A percentile compares a stretch with the other conserved stretches of the same genome.
phyloP scores from a whole-genome alignment of 2,888 invertebrate genomes.

The Torymus aiolomorphi region DNA sequence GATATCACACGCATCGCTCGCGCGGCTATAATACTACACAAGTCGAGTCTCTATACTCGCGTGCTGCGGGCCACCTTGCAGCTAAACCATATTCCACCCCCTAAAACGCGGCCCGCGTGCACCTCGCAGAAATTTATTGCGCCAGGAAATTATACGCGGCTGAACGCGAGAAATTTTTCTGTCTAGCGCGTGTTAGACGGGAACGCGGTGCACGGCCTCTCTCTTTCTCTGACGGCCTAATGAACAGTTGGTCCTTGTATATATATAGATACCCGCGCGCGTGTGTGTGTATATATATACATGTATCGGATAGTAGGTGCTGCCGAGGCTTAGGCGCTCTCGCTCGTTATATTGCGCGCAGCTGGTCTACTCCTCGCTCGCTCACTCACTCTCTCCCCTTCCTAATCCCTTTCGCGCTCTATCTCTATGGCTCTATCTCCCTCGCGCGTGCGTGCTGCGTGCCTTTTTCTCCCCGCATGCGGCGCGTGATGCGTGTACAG shows the following conservation, averaged over 20 bases:
- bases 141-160: slow-evolving; percentile 46
- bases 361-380: slow-evolving; percentile 59
- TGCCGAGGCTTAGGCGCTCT: slow-evolving; percentile 31
- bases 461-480: too few relatives aligned
- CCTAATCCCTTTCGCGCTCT: slow-evolving; percentile 28
- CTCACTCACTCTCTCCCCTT: slow-evolving; percentile 37
- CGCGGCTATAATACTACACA: too few relatives aligned
- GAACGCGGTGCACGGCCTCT: slow-evolving; percentile 16
- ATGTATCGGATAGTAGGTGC: not conserved
- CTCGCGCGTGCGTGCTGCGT: not conserved
- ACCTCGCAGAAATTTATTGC: slow-evolving; percentile 43
- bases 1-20: not conserved
- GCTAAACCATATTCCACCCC: too few relatives aligned
- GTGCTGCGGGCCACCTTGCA: not conserved
- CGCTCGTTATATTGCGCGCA: slow-evolving; percentile 67
- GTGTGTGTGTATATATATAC: slow-evolving; percentile 31
- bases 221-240: slow-evolving; percentile 65
- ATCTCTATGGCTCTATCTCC: not conserved
- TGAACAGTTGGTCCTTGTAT: slow-evolving; percentile 72
- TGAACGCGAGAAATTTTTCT: slow-evolving; percentile 25
- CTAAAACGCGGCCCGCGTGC: not conserved
- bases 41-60: too few relatives aligned
- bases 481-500: too few relatives aligned
- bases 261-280: not conserved
- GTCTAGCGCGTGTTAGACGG: slow-evolving; percentile 23